Base-by-base conservation (phyloP, 2,113 vertebrate genomes). In the Tragelaphus scriptus region DNA sequence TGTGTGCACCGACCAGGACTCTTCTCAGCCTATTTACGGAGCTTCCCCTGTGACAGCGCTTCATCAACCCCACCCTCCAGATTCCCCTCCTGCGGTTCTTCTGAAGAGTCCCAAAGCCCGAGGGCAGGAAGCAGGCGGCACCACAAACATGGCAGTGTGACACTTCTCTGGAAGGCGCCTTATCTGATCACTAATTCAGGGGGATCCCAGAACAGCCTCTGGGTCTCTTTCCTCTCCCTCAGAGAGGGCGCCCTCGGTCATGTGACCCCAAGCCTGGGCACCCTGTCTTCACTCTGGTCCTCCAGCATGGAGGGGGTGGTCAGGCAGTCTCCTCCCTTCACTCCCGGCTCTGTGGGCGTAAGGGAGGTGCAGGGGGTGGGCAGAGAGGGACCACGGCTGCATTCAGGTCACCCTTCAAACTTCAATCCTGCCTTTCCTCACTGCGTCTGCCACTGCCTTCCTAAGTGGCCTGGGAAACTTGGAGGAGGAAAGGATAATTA, bases 351-450 rank as follows among this genome's bases (percentile, higher is more conserved):
- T 19, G 4, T 9, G 82, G 25, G 28, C 3, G 15, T 63, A 61
- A 44, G 7, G 6, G 23, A 19, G 26, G 7, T 3, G 13, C 16
- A 21, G 68, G 44, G 5, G 4, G 13, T 40, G 68, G 19, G 10
- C 2, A 1, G 44, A 11, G 56, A 26, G 88, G 23, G 7, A 3
- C 3, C n/a, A 0, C 1, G 0, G 51, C 10, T 26, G 14, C 9
- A 0, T 36, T 40, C 9, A 19, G 51, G 15, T 28, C 0, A 0
- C 16, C 36, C 25, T 17, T 3, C 23, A 61, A 2, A 16, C 15
- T 53, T 13, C 28, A 2, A 0, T 9, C 65, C 85, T 12, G 36
- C 23, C 0, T 25, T 30, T 30, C 13, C 56, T 79, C 17, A 3
- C 44, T 13, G 10, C 4, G 7, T 14, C 79, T 40, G 36, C 58